A percentile compares a stretch with the other conserved stretches of the same genome.
Conservation (phyloP, 2,113 vertebrate genomes). For the Petaurus breviceps region DNA sequence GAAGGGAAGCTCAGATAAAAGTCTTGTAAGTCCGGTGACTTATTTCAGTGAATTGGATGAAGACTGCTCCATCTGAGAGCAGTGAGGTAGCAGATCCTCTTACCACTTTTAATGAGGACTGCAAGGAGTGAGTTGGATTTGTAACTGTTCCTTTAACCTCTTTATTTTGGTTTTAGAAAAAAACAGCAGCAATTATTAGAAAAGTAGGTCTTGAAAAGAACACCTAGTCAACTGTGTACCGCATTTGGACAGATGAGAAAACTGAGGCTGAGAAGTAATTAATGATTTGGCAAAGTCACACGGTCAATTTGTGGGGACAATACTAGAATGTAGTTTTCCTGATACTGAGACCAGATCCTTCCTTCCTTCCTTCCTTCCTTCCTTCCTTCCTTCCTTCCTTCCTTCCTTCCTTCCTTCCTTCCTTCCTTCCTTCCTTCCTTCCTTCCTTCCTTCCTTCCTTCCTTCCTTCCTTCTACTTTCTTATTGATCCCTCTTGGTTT, state of each 20-base stretch:
- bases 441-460: too few species aligned
- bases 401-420: too few species aligned
- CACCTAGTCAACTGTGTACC: not conserved
- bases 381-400: too few species aligned
- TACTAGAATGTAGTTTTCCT: not conserved
- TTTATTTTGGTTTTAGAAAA: not conserved
- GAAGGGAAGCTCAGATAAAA: not conserved
- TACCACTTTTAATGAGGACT: not conserved
- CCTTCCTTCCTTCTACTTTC: not conserved
- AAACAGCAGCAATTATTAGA: not conserved
- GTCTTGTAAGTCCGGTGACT: not conserved
- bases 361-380: not conserved
- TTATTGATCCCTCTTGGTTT: not conserved
- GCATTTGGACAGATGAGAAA: not conserved
- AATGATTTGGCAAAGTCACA: not conserved
- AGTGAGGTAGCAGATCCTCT: not conserved
- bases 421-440: too few species aligned
- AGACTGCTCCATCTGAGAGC: not conserved
- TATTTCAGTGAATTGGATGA: not conserved
- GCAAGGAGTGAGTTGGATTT: not conserved
- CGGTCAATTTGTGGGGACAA: not conserved
- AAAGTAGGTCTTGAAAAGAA: not conserved
- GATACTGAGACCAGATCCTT: not conserved
- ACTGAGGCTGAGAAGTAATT: not conserved
- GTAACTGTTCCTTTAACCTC: not conserved